phyloP scores from a whole-genome alignment of 2,888 invertebrate genomes.

The Erebia aethiops region DNA sequence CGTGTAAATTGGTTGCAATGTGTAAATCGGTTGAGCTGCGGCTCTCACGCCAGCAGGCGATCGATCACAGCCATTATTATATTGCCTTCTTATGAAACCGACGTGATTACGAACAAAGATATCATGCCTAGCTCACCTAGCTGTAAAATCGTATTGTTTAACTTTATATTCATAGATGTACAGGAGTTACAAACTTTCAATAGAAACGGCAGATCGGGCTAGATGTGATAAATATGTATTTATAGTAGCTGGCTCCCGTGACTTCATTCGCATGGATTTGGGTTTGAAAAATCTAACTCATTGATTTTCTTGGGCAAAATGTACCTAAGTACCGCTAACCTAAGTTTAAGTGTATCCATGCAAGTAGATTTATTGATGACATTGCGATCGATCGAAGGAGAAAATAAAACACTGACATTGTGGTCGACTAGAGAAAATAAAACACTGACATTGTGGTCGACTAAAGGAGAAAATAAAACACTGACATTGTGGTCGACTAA shows the following conservation, averaged over 20 bases:
- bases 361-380: too few species aligned
- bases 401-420: too few species aligned
- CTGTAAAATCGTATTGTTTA: background rate
- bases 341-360: too few species aligned
- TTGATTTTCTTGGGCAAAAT: too few species aligned
- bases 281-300: too few species aligned
- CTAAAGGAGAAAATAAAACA: too few species aligned
- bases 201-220: background rate
- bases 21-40: slow-evolving; percentile 28
- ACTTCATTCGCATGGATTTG: background rate
- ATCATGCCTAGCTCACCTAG: background rate
- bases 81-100: slow-evolving; percentile 36
- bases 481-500: too few species aligned
- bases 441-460: too few species aligned
- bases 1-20: slow-evolving; percentile 31
- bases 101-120: slow-evolving; percentile 18
- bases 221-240: background rate
- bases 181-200: background rate
- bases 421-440: too few species aligned
- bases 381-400: too few species aligned
- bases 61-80: slow-evolving; percentile 44
- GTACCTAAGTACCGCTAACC: too few species aligned
- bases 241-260: too few species aligned
- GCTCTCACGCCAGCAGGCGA: slow-evolving; percentile 44
- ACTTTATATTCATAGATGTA: background rate